Evolutionary conservation across 2,797 vertebrate species (phyloP), one percentile per base, ranked within the genome.

Genomic region (Mionectes olivaceus): DNA sequence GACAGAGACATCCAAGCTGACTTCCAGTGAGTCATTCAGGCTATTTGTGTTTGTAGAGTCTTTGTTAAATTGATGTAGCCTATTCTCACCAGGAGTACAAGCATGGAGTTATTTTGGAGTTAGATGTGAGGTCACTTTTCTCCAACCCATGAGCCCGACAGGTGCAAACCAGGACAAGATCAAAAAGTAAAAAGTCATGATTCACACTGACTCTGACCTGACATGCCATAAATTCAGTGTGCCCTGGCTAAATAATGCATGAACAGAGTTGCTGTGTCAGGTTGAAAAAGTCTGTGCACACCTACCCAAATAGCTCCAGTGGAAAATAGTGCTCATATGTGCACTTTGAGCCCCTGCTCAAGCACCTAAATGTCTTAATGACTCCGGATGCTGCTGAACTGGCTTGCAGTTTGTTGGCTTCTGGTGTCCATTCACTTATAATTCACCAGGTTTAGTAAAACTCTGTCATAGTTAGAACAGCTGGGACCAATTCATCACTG

Each of bases 141-240:
- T 71, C 39, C 22, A 7, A 1, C 11, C 27, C 39, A 3, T 10
- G 16, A 61, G 7, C 18, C 35, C 1, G 1, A 52, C 4, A 73
- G 43, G 41, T 52, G 23, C 43, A 92, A 90, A 65, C 25, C 39
- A 84, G 30, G 43, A 32, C 50, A 27, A 43, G 23, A n/a, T 6
- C 32, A 47, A 56, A 68, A 67, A 50, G 16, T 33, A 16, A 33
- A 84, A 83, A 83, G 30, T 22, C n/a, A 33, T 5, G 1, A 35
- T 79, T 83, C 25, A 5, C 6, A 5, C 10, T 13, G 4, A 11
- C 55, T 65, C 35, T 84, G 63, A 89, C 32, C 28, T 5, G 4
- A 7, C 0, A 0, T 77, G 30, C 33, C 43, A 8, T 50, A 23
- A 90, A 19, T 19, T 84, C n/a, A 47, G 11, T 43, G 33, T 79